A percentile compares a stretch with the other conserved stretches of the same genome.
These are phyloP conservation scores for Xylocampa areola DNA, from an alignment of 2,888 invertebrate genomes.

Conservation along the genomic window DNA sequence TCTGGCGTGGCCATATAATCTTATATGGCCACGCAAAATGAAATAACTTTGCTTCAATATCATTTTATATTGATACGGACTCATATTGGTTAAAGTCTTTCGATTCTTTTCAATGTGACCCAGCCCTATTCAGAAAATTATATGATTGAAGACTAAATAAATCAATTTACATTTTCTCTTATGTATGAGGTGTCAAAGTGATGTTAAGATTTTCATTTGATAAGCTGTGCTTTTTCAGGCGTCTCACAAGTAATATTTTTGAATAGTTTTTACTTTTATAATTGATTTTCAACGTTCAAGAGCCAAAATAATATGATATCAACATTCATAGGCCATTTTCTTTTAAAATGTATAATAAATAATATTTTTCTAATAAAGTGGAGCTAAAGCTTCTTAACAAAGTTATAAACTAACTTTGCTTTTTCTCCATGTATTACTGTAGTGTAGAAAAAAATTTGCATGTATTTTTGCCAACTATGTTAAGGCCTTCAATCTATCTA, in stretches of 20 bases:
- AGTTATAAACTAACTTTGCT: no score
- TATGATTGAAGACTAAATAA: conserved; percentile 1
- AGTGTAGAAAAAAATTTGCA: no score
- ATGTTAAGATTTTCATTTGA: conserved; percentile 26
- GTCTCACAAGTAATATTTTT: not conserved
- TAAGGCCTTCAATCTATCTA: no score
- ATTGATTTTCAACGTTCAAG: no score
- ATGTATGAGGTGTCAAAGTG: not conserved
- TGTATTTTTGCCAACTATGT: no score
- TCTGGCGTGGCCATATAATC: no score
- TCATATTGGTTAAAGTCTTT: conserved; percentile 18
- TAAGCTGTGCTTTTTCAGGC: conserved; percentile 10
- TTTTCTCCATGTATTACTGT: no score
- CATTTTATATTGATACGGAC: conserved; percentile 14
- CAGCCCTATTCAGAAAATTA: conserved; percentile 1
- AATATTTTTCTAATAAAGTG: no score
- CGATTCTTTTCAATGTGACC: conserved; percentile 12
- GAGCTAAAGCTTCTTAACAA: no score
- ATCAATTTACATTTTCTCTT: not conserved
- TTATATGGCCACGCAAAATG: conserved; percentile 20
- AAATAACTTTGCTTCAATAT: conserved; percentile 17
- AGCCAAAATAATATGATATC: no score
- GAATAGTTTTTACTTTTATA: conserved; percentile 9
- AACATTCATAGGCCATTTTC: no score
- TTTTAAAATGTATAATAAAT: no score